These are phyloP conservation scores for Venustaconcha ellipsiformis DNA, from an alignment of 1,140 invertebrate species.

Conservation along the genomic window DNA sequence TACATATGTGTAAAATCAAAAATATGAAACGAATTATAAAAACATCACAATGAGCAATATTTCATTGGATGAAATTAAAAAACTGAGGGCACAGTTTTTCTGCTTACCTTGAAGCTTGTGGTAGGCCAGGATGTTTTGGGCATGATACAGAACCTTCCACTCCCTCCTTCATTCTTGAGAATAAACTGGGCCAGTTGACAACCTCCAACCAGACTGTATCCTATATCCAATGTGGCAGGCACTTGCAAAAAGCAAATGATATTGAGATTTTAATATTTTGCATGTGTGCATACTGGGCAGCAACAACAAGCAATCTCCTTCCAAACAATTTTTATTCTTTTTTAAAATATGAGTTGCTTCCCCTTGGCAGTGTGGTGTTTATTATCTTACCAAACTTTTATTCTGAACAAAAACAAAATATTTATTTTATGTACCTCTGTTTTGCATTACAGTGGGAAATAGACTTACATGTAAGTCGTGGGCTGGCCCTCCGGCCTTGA, in stretches of 20 bases:
- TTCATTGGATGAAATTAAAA: no score
- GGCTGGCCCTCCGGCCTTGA: conserved; percentile 57
- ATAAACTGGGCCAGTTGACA: conserved; percentile 59
- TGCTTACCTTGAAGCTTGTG: conserved; percentile 65
- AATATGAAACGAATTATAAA: no score
- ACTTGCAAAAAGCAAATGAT: conserved; percentile 49
- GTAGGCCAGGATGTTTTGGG: conserved; percentile 63
- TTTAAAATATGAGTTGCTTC: not conserved
- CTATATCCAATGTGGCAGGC: conserved; percentile 60
- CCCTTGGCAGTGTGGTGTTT: not conserved
- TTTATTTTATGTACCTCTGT: no score
- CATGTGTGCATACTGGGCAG: not conserved
- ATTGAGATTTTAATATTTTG: not conserved
- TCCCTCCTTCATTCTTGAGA: conserved; percentile 65
- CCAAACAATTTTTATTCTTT: not conserved
- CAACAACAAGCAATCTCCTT: no score
- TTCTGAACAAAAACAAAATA: no score
- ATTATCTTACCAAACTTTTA: not conserved
- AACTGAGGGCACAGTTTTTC: not conserved
- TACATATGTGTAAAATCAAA: no score
- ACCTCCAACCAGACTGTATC: conserved; percentile 65
- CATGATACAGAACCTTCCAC: conserved; percentile 67
- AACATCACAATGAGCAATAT: no score
- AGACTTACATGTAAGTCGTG: conserved; percentile 54
- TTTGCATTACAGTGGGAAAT: no score